Conservation (phyloP, 2,113 vertebrate species). For the Ailuropoda melanoleuca region DNA sequence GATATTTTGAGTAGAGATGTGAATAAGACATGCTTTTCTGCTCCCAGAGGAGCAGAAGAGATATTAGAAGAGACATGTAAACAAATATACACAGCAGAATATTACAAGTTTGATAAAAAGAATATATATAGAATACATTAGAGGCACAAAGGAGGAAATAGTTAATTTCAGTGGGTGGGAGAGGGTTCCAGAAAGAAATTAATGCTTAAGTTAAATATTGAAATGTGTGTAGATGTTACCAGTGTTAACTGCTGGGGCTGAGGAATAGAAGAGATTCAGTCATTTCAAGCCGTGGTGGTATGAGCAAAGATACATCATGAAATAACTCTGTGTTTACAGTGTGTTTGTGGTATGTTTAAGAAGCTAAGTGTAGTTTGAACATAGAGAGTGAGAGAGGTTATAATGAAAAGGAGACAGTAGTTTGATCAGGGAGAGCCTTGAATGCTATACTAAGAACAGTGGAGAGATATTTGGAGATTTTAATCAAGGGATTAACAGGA, state of each 20-base stretch:
- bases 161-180: background rate
- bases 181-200: background rate
- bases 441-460: background rate
- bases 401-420: background rate
- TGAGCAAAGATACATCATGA: slow-evolving; percentile 1
- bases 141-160: background rate
- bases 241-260: background rate
- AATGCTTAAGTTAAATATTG: background rate
- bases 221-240: background rate
- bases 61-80: background rate
- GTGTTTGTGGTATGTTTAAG: slow-evolving; percentile 2
- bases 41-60: background rate
- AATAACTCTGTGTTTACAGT: background rate
- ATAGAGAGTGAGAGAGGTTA: background rate
- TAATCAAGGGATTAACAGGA: background rate
- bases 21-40: background rate
- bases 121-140: background rate
- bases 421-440: background rate
- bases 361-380: background rate
- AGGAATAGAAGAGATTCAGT: background rate
- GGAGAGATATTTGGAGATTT: background rate
- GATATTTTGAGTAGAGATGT: background rate
- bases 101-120: background rate
- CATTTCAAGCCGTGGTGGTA: background rate
- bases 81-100: background rate